phyloP scores from a whole-genome alignment of 35 echinoderm and acorn worm genomes.

The Lytechinus pictus region DNA sequence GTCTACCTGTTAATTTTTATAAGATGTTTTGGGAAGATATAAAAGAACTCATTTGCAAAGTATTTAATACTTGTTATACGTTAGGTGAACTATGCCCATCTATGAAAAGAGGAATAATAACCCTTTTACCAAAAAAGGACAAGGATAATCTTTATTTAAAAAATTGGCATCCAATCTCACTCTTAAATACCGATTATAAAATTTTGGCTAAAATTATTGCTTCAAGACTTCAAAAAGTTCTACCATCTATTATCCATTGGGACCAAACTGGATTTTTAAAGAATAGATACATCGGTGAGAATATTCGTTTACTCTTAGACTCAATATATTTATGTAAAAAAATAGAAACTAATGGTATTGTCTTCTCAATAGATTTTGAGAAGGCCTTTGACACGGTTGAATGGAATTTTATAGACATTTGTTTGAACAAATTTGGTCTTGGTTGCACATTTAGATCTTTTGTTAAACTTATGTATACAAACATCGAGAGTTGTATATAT shows the following conservation, averaged over 20 bases:
- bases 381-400: conserved; percentile 38
- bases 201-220: conserved; percentile 48
- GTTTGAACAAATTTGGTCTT: conserved; percentile 44
- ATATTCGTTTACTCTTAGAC: conserved; percentile 56
- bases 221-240: conserved; percentile 27
- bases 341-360: not conserved
- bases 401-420: conserved; percentile 51
- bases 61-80: conserved; percentile 28
- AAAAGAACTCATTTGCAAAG: not conserved
- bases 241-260: conserved; percentile 24
- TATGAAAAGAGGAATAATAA: conserved; percentile 44
- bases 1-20: conserved; percentile 62
- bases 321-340: not conserved
- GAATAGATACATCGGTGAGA: conserved; percentile 58
- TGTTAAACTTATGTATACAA: conserved; percentile 8
- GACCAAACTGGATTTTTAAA: conserved; percentile 69
- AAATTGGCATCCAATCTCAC: conserved; percentile 63
- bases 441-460: conserved; percentile 46
- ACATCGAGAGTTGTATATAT: conserved; percentile 50
- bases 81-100: conserved; percentile 4
- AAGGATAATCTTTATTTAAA: conserved; percentile 49
- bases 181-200: conserved; percentile 60
- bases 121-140: conserved; percentile 50
- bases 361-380: not conserved
- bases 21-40: conserved; percentile 69